Evolutionary conservation across 2,888 invertebrate species (phyloP), one percentile per base, ranked within the genome.

Genomic region (Drosophila birchii): DNA sequence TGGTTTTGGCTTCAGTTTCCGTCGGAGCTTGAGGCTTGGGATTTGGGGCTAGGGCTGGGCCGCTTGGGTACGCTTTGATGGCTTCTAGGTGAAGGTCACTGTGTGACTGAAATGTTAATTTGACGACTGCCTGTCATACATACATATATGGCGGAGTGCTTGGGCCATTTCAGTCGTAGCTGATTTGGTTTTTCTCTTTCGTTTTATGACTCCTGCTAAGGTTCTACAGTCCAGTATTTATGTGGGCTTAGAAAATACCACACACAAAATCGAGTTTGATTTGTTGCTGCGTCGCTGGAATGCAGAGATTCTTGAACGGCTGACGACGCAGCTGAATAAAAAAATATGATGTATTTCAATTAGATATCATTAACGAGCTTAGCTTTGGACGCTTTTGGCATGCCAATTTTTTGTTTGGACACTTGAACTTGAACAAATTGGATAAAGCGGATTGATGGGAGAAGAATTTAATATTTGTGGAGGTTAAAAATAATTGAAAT

Each of bases 31-130:
- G 58, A 4, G 32, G 38, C 41, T 47, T 57, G 71, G 41, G 44
- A 51, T 53, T 54, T 54, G 53, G 34, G 67, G 55, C 55, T 67
- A 59, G 76, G 79, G 72, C 71, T 81, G 74, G 77, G 80, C 80
- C 77, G 63, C 75, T 73, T 70, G 72, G 68, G 68, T 80, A 73
- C 74, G 87, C 66, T 79, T 86, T 83, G 87, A 83, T 84, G 83
- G 85, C 87, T 84, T 87, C 88, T 85, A 85, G 84, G 84, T 85
- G 84, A 85, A 85, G 84, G 84, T 87, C 88, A 87, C 70, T 76
- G 64, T 85, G 85, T 85, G 88, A 78, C 88, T 86, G 76, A 83
- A 83, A 86, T 83, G 76, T 76, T 86, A 86, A 83, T 76, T 84
- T 80, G 67, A 73, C 70, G 67, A 73, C 70, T 60, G 76, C 54